phyloP scores from a whole-genome alignment of 2,888 invertebrate genomes.

The Rhagonycha lutea region DNA sequence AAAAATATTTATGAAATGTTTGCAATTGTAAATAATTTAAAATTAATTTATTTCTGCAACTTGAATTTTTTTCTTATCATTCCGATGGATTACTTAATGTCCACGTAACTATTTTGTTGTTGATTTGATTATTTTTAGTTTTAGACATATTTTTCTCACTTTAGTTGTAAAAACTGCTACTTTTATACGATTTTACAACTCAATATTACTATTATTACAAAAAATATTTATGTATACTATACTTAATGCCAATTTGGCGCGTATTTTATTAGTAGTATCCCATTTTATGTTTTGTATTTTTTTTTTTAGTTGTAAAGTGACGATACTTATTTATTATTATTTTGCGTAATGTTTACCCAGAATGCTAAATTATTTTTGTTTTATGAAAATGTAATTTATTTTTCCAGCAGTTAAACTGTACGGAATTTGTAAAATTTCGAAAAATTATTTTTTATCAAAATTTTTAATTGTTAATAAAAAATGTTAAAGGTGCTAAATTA shows the following conservation, averaged over 20 bases:
- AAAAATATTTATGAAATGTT: constrained; percentile 36
- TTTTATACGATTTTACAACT: constrained; percentile 6
- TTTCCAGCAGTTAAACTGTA: constrained; percentile 24
- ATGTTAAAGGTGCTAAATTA: not conserved
- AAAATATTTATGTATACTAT: not conserved
- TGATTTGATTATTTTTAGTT: constrained; percentile 34
- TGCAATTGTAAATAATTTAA: constrained; percentile 39
- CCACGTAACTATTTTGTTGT: constrained; percentile 38
- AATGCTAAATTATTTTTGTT: not conserved
- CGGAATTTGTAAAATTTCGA: constrained; percentile 10
- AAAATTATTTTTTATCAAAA: constrained; percentile 2
- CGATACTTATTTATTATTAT: not conserved
- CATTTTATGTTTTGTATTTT: not conserved
- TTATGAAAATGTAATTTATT: constrained; percentile 15
- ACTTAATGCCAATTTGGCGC: not conserved
- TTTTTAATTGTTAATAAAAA: not conserved
- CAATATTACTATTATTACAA: not conserved
- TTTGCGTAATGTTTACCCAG: constrained; percentile 4
- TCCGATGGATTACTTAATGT: constrained; percentile 42
- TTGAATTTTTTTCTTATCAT: constrained; percentile 44
- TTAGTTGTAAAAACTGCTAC: constrained; percentile 6
- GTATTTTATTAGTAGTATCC: not conserved
- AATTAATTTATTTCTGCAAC: constrained; percentile 44
- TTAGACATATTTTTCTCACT: constrained; percentile 6
- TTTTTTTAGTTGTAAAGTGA: not conserved